Base-by-base conservation (phyloP, 2,888 invertebrate species). In the Campaea margaritaria region DNA sequence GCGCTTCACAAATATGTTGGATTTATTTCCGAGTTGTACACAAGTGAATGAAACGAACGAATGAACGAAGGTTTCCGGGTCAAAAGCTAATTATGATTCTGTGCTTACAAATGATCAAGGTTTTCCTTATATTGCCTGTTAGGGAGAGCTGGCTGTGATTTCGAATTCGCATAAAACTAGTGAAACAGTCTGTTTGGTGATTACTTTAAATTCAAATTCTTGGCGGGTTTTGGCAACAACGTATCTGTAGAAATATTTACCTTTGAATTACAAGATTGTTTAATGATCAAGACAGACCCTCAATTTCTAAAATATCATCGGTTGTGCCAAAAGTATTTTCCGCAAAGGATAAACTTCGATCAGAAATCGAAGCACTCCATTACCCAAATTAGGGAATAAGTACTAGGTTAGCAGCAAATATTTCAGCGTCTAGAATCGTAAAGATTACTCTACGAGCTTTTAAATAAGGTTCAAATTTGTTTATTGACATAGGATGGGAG, bases 11-110 rank as follows among this genome's bases (percentile, higher is more conserved):
- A 76, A 74, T 71, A 72, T 75, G 77, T 78, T 76, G 70, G 70
- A 78, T 78, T 73, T 78, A 79, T 79, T 80, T 74, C 68, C 70
- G 69, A 67, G 67, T 68, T 66, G 68, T 73, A 75, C 75, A 74
- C 69, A 45, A 54, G 36, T 38, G 46, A 31, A 45, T 31, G 69
- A 76, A 77, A 74, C 72, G 74, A 74, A 72, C 71, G 45, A 53
- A 44, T 48, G 59, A 54, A 50, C 41, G 71, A 78, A 78, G 79
- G 79, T 83, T 83, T 82, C 69, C 72, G 74, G 86, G 84, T 85
- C 86, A 84, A 85, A 83, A 77, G 78, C 48, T 65, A 65, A 50
- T 57, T 28, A 41, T 51, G 60, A 16, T 64, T 55, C 60, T 48
- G 53, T 68, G 64, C 70, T 75, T 66, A 66, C 60, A 64, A 70